phyloP scores from a whole-genome alignment of 2,113 vertebrate genomes.

The Bambusicola thoracicus region DNA sequence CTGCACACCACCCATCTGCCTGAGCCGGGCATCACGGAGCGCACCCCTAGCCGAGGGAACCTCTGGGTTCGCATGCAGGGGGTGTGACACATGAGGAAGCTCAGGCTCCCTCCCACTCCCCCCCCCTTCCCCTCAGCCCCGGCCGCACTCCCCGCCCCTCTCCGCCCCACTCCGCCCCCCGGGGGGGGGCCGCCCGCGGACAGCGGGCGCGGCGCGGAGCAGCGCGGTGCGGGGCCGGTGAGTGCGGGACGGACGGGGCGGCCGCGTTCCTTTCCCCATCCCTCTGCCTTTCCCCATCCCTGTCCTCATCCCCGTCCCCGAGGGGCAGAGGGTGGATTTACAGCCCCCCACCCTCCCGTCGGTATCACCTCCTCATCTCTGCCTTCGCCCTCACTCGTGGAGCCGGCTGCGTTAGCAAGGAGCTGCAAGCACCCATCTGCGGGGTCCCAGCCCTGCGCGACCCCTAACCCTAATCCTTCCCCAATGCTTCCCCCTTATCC shows the following conservation, averaged over 20 bases:
- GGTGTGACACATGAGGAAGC: too few relatives aligned
- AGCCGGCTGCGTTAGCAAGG: background rate
- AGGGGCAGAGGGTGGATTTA: background rate
- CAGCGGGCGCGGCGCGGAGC: background rate
- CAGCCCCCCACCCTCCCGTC: too few relatives aligned
- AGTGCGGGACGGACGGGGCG: background rate
- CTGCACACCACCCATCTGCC: background rate
- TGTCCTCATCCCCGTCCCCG: background rate
- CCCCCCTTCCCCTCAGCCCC: background rate
- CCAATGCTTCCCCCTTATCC: rapidly evolving
- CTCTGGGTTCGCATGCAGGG: background rate
- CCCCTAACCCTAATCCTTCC: background rate
- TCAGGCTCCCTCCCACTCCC: background rate
- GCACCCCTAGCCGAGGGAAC: background rate
- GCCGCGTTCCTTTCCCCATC: background rate
- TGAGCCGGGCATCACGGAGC: background rate
- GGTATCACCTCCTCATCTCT: background rate
- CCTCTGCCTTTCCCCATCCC: background rate
- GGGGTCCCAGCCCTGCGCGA: rapidly evolving
- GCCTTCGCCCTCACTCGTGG: background rate
- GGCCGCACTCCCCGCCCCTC: background rate
- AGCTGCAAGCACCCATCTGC: background rate
- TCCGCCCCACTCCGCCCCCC: background rate
- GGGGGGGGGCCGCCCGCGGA: background rate
- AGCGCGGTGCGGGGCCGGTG: background rate